These are phyloP conservation scores for Hypolimnas misippus DNA, from an alignment of 2,888 invertebrate genomes.

Conservation along the genomic window DNA sequence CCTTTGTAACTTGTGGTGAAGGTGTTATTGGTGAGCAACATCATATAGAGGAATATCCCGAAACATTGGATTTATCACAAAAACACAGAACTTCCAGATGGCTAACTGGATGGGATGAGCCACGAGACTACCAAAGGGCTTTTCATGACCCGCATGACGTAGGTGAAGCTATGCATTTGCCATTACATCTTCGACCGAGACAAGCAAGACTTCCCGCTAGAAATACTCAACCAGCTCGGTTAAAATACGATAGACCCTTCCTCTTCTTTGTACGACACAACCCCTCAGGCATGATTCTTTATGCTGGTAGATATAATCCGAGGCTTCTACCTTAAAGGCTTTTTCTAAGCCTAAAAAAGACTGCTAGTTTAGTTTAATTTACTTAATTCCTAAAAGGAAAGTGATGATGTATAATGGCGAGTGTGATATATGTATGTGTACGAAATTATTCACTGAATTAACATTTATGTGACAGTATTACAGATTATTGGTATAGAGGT, in stretches of 20 bases:
- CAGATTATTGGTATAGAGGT: constrained; percentile 65
- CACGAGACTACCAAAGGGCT: constrained; percentile 87
- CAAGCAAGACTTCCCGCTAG: constrained; percentile 89
- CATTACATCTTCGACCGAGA: constrained; percentile 87
- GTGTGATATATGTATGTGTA: constrained; percentile 72
- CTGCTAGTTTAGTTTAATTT: constrained; percentile 78
- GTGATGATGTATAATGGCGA: constrained; percentile 76
- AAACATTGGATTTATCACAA: constrained; percentile 78
- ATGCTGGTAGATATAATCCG: constrained; percentile 94
- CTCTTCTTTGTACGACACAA: constrained; percentile 95
- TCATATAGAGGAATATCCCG: constrained; percentile 92
- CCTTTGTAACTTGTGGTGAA: constrained; percentile 93
- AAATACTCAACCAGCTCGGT: constrained; percentile 85
- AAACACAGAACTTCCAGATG: constrained; percentile 76
- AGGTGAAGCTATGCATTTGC: constrained; percentile 83
- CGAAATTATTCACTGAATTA: constrained; percentile 64
- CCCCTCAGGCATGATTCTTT: constrained; percentile 94
- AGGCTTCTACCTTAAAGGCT: constrained; percentile 88
- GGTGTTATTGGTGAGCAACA: constrained; percentile 88
- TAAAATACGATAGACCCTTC: constrained; percentile 94
- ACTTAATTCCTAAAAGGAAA: constrained; percentile 75
- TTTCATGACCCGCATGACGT: constrained; percentile 87
- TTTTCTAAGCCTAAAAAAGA: constrained; percentile 58
- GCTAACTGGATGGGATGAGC: constrained; percentile 79
- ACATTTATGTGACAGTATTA: constrained; percentile 83